Percentiles rank a stretch among this genome's conserved stretches.
phyloP scores from a whole-genome alignment of 1,140 invertebrate species.

The Agrilus planipennis region DNA sequence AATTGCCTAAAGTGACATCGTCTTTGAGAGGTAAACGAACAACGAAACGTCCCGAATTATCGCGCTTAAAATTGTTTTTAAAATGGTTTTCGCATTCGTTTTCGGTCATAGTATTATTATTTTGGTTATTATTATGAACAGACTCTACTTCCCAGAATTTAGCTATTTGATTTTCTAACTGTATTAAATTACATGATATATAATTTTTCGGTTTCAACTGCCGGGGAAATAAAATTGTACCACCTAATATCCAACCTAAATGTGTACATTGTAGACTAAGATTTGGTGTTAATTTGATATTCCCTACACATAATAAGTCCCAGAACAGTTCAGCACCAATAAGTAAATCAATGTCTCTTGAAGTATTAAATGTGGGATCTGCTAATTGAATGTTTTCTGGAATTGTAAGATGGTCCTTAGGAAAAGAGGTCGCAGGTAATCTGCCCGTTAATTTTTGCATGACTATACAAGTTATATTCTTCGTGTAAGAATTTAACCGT shows the following conservation, averaged over 20 bases:
- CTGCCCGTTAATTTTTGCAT: constrained; percentile 4
- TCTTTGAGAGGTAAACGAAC: constrained; percentile 15
- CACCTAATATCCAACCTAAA: constrained; percentile 20
- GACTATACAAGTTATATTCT: constrained; percentile 3
- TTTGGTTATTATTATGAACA: too few relatives aligned
- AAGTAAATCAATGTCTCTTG: constrained; percentile 21
- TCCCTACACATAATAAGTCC: constrained; percentile 14
- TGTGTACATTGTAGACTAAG: constrained; percentile 16
- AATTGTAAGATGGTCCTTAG: constrained; percentile 4
- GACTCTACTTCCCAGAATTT: constrained; percentile 1
- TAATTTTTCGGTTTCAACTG: not conserved
- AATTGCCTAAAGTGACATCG: constrained; percentile 20
- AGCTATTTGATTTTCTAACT: not conserved
- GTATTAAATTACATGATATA: not conserved
- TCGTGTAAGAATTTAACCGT: not conserved
- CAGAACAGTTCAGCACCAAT: constrained; percentile 23
- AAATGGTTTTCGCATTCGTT: too few relatives aligned
- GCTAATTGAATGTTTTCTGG: constrained; percentile 13
- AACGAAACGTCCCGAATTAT: constrained; percentile 9
- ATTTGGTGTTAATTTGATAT: constrained; percentile 6
- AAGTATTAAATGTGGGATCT: constrained; percentile 19
- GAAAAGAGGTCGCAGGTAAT: not conserved
- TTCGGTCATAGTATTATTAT: too few relatives aligned
- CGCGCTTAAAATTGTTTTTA: not conserved
- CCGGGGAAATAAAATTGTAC: too few relatives aligned